These are phyloP conservation scores for Ernsta delagoae DNA, from an alignment of 2,888 invertebrate species.

Conservation along the genomic window DNA sequence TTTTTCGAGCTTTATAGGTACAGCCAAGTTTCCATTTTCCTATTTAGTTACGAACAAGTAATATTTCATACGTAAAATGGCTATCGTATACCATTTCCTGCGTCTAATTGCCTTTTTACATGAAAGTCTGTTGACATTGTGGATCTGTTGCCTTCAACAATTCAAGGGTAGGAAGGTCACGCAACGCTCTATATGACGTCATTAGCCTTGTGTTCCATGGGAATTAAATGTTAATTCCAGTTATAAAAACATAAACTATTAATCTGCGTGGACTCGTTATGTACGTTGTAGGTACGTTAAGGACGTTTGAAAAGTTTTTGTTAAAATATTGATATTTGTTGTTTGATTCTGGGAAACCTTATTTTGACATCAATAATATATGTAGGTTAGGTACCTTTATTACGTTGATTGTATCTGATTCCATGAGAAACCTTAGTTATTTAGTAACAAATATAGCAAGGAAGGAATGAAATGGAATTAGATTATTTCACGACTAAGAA, in stretches of 20 bases:
- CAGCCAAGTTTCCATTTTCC: not conserved
- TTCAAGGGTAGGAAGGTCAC: slow-evolving; percentile 9
- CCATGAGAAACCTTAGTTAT: no score
- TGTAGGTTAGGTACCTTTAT: no score
- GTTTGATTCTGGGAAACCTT: no score
- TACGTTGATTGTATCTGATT: no score
- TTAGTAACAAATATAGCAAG: no score
- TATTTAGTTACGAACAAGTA: not conserved
- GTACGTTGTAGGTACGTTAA: no score
- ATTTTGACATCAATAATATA: no score
- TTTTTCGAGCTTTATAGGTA: not conserved
- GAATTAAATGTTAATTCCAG: not conserved
- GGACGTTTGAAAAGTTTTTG: no score
- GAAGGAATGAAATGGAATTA: no score
- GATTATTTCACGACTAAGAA: no score
- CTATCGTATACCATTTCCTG: slow-evolving; percentile 10
- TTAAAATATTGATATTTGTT: no score
- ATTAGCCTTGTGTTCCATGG: not conserved
- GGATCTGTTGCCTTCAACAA: slow-evolving; percentile 15
- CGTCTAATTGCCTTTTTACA: slow-evolving; percentile 28
- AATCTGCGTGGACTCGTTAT: no score
- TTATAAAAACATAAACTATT: not conserved
- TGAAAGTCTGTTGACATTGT: slow-evolving; percentile 22
- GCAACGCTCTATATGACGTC: not conserved
- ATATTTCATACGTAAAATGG: slow-evolving; percentile 10